Evolutionary conservation across 2,888 invertebrate species (phyloP).

Genomic region (Drosophila testacea): DNA sequence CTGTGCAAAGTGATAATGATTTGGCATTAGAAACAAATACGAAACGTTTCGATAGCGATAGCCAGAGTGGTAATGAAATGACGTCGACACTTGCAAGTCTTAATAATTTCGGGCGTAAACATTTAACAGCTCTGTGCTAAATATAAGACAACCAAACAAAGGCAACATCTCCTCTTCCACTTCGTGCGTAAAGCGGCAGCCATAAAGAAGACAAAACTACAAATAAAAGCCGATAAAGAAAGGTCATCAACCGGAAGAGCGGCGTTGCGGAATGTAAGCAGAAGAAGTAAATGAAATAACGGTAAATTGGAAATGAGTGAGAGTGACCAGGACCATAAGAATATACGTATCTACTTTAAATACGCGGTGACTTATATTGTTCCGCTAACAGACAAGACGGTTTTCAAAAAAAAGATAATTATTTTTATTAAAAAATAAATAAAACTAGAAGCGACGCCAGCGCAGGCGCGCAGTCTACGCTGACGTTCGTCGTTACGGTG

Average conservation of each 20-base stretch:
- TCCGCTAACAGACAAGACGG: too few species aligned
- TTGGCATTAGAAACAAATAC: constrained; percentile 27
- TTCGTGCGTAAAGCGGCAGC: constrained; percentile 33
- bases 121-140: constrained; percentile 56
- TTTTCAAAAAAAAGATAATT: too few species aligned
- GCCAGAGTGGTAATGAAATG: constrained; percentile 22
- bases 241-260: constrained; percentile 84
- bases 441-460: too few species aligned
- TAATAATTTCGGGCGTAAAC: constrained; percentile 42
- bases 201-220: constrained; percentile 48
- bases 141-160: constrained; percentile 34
- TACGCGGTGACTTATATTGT: too few species aligned
- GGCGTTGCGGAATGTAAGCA: constrained; percentile 54
- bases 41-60: constrained; percentile 26
- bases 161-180: constrained; percentile 27
- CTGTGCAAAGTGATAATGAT: constrained; percentile 22
- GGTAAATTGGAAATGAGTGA: too few species aligned
- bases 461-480: too few species aligned
- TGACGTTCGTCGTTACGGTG: too few species aligned
- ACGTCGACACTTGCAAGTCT: constrained; percentile 21
- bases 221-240: constrained; percentile 83
- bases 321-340: too few species aligned
- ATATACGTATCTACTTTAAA: too few species aligned
- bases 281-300: constrained; percentile 10
- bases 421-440: too few species aligned